Percentiles rank a stretch among this genome's conserved stretches.
Conservation (phyloP, 1,140 invertebrate genomes). For the Zaprionus tsacasi region DNA sequence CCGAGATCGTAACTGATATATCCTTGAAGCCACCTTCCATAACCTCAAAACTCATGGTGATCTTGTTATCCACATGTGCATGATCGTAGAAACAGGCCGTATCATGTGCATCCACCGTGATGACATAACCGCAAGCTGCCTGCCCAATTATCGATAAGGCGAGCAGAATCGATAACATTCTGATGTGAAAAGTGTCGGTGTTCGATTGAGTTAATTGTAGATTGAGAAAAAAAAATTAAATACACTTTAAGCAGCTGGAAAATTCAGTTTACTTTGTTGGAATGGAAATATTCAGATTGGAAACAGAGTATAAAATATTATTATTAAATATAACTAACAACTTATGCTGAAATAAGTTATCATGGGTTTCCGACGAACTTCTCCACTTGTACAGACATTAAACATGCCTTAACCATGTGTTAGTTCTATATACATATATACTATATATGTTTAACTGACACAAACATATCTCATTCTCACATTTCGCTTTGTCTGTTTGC, state of each 20-base stretch:
- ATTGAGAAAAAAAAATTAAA: neutral
- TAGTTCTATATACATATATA: neutral
- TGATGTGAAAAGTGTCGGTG: neutral
- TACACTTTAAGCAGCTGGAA: neutral
- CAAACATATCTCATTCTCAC: neutral
- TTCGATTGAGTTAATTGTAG: neutral
- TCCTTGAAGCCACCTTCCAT: constrained; percentile 75
- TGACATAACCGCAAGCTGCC: constrained; percentile 27
- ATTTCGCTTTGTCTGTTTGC: neutral
- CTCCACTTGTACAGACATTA: too few relatives aligned
- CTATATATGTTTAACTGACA: neutral
- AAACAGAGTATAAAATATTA: too few relatives aligned
- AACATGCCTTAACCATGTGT: neutral
- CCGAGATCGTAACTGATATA: constrained; percentile 46
- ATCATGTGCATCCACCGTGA: constrained; percentile 68
- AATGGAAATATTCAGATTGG: neutral
- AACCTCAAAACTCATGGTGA: constrained; percentile 64
- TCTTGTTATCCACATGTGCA: constrained; percentile 37
- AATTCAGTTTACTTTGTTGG: neutral
- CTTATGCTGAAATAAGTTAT: too few relatives aligned
- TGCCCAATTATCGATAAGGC: constrained; percentile 7
- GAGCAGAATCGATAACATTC: constrained; percentile 28
- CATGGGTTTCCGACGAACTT: too few relatives aligned
- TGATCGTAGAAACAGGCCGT: constrained; percentile 54
- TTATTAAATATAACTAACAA: too few relatives aligned